Conservation (phyloP, 2,113 vertebrate species). For the Malurus elegans region DNA sequence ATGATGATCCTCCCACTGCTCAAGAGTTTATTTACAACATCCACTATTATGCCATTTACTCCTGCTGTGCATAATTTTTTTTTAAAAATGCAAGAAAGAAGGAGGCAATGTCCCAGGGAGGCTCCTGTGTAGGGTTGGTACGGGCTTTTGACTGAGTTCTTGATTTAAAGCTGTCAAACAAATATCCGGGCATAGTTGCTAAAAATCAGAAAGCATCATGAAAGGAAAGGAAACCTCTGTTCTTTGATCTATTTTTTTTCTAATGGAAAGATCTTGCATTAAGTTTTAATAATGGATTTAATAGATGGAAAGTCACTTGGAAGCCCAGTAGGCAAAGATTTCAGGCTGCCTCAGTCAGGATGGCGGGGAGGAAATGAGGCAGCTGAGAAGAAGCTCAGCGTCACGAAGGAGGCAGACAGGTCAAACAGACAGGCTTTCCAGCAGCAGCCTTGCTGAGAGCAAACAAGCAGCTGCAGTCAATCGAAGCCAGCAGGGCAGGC, state of each 20-base stretch:
- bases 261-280: not conserved
- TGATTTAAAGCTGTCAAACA: not conserved
- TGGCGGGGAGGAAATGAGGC: not conserved
- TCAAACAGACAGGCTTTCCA: slow-evolving; percentile 13
- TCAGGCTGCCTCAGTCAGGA: not conserved
- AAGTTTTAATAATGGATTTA: not conserved
- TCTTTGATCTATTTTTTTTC: not conserved
- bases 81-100: not conserved
- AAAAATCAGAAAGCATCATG: not conserved
- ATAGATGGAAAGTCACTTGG: not conserved
- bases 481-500: not conserved
- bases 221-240: not conserved
- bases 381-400: not conserved
- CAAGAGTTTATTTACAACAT: slow-evolving; percentile 45
- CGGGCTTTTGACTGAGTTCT: not conserved
- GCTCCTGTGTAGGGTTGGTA: not conserved
- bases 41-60: not conserved
- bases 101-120: not conserved
- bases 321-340: not conserved
- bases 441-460: not conserved
- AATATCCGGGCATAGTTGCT: not conserved
- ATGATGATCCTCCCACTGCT: slow-evolving; percentile 32
- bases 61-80: not conserved
- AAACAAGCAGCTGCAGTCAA: slow-evolving; percentile 19
- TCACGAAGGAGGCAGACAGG: slow-evolving; percentile 12